These are phyloP conservation scores for Zaprionus taronus DNA, from an alignment of 1,140 invertebrate genomes.

Conservation along the genomic window DNA sequence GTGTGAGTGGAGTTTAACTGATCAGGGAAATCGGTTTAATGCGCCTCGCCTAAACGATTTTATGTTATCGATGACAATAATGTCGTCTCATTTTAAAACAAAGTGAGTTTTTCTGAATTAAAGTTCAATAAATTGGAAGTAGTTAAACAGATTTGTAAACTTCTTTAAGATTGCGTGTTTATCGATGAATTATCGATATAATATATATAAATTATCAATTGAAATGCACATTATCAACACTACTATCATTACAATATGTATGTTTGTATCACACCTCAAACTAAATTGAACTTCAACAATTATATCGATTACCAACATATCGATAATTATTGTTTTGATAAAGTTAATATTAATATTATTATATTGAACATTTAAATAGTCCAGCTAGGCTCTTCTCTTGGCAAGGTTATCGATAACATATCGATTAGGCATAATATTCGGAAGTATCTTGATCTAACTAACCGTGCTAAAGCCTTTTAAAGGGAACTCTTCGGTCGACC, in stretches of 20 bases:
- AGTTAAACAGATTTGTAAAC: background rate
- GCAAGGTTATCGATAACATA: background rate
- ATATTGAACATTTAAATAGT: too few relatives aligned
- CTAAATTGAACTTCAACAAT: too few relatives aligned
- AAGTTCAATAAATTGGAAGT: background rate
- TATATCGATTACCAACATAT: too few relatives aligned
- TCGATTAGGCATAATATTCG: background rate
- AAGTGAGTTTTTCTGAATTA: background rate
- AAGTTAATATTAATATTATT: too few relatives aligned
- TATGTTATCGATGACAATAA: background rate
- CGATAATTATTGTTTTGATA: too few relatives aligned
- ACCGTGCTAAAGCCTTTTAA: too few relatives aligned
- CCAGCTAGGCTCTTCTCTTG: too few relatives aligned
- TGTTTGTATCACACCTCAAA: too few relatives aligned
- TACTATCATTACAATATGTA: too few relatives aligned
- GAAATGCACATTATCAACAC: too few relatives aligned
- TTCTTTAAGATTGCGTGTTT: background rate
- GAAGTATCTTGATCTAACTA: background rate
- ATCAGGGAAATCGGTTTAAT: background rate
- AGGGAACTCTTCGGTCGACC: background rate
- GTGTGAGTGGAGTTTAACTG: background rate
- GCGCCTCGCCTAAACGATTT: background rate
- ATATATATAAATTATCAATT: too few relatives aligned
- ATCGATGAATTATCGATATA: too few relatives aligned
- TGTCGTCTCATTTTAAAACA: background rate